These are phyloP conservation scores for Microcebus tavaratra DNA, from an alignment of 2,113 vertebrate species.

Conservation along the genomic window DNA sequence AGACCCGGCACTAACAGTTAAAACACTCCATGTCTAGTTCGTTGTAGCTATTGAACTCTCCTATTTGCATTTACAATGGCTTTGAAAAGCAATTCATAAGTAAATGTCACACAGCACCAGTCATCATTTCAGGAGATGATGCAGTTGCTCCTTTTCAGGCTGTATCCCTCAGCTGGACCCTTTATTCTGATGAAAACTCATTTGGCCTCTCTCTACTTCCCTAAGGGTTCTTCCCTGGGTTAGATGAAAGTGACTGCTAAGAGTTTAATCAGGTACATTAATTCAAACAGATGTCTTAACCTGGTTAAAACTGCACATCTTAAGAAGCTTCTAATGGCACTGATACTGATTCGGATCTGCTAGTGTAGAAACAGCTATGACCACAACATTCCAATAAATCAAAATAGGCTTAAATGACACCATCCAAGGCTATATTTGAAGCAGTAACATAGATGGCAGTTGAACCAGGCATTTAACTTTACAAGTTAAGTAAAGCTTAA, in stretches of 20 bases:
- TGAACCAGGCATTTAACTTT: slow-evolving; percentile 41
- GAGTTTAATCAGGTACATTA: neutral
- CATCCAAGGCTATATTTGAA: neutral
- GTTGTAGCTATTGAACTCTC: neutral
- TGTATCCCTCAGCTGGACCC: neutral
- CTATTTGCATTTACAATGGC: neutral
- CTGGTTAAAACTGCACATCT: neutral
- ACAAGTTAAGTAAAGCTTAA: slow-evolving; percentile 38
- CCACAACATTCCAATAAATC: neutral
- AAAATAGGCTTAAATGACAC: neutral
- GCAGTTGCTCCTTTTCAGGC: neutral
- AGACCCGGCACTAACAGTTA: neutral
- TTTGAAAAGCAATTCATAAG: neutral
- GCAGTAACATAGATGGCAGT: neutral
- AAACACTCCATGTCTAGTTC: fast-evolving
- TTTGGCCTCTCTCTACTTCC: neutral
- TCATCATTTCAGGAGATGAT: neutral
- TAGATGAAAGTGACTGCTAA: neutral
- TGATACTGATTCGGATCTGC: neutral
- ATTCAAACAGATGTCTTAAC: neutral
- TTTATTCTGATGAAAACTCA: neutral
- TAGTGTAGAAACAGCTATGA: neutral
- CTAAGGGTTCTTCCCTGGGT: neutral
- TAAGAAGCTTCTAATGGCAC: neutral
- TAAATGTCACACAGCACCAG: neutral